Conservation (phyloP, 2,888 invertebrate genomes). For the Brachyopa scutellaris region DNA sequence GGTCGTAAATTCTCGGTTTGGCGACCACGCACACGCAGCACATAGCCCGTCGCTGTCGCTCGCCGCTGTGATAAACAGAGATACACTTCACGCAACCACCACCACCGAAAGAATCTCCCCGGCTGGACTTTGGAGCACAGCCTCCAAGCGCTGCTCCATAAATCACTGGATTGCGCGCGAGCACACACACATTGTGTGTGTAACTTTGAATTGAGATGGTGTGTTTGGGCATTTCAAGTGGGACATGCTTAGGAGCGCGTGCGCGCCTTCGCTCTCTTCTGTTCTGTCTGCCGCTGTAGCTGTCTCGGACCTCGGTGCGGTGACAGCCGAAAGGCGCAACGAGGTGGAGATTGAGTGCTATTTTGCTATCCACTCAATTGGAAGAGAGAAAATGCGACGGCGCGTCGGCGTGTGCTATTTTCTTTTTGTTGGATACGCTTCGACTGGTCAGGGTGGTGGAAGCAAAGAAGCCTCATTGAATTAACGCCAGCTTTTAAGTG, state of each 20-base stretch:
- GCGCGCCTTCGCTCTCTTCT: slow-evolving; percentile 59
- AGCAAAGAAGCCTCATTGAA: slow-evolving; percentile 48
- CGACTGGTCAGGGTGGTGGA: background rate
- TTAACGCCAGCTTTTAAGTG: slow-evolving; percentile 50
- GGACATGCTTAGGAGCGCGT: slow-evolving; percentile 68
- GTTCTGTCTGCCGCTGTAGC: background rate
- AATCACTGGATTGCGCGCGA: slow-evolving; percentile 56
- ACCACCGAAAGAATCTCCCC: background rate
- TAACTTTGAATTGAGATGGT: slow-evolving; percentile 23
- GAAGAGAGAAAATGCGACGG: slow-evolving; percentile 29
- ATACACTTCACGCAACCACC: slow-evolving; percentile 50
- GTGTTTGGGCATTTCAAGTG: slow-evolving; percentile 53
- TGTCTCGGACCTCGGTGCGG: background rate
- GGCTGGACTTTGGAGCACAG: slow-evolving; percentile 58
- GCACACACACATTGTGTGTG: slow-evolving; percentile 26
- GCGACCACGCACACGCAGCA: slow-evolving; percentile 43
- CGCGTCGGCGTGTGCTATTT: slow-evolving; percentile 7
- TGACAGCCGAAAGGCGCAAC: slow-evolving; percentile 70
- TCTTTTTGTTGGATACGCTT: background rate
- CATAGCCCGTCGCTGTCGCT: slow-evolving; percentile 17
- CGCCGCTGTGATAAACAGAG: slow-evolving; percentile 55
- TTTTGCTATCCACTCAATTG: slow-evolving; percentile 45
- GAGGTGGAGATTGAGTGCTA: slow-evolving; percentile 65
- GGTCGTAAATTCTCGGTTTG: slow-evolving; percentile 62
- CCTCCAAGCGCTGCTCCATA: slow-evolving; percentile 66